Percentiles rank a stretch among this genome's conserved stretches.
These are phyloP conservation scores for Priapulus caudatus DNA, from an alignment of 2,888 invertebrate genomes.

Conservation along the genomic window DNA sequence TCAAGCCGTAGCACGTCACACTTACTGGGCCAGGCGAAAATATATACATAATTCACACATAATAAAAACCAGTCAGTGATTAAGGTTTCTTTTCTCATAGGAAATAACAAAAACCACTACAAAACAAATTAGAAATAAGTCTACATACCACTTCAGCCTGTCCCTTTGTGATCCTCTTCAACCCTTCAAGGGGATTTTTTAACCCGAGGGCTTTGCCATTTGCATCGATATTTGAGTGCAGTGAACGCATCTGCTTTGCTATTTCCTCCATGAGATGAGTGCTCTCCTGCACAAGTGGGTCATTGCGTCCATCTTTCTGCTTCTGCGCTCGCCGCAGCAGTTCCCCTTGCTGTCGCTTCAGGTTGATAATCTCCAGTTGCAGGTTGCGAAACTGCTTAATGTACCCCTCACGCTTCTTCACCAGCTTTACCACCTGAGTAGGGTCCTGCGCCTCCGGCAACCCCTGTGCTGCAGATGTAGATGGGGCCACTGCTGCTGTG, in stretches of 20 bases:
- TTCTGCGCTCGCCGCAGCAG: slow-evolving; percentile 27
- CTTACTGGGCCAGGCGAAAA: too few species aligned
- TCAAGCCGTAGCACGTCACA: too few species aligned
- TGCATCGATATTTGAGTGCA: slow-evolving; percentile 21
- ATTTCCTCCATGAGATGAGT: slow-evolving; percentile 32
- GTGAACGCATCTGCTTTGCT: slow-evolving; percentile 25
- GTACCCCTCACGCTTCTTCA: slow-evolving; percentile 14
- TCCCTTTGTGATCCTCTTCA: too few species aligned
- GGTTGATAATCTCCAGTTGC: slow-evolving; percentile 26
- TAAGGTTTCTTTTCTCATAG: too few species aligned
- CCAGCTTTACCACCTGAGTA: background rate
- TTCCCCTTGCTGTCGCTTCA: slow-evolving; percentile 31
- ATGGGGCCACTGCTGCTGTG: background rate
- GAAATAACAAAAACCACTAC: too few species aligned
- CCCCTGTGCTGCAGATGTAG: background rate
- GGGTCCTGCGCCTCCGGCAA: background rate
- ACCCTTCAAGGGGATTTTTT: background rate
- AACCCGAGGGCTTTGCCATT: slow-evolving; percentile 2
- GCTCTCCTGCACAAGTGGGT: slow-evolving; percentile 31
- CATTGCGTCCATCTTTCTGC: slow-evolving; percentile 31
- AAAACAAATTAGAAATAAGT: too few species aligned
- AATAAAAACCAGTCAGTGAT: too few species aligned
- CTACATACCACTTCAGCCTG: too few species aligned
- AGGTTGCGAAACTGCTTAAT: slow-evolving; percentile 15
- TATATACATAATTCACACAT: too few species aligned